phyloP scores from a whole-genome alignment of 2,888 invertebrate genomes.

The Philereme vetulata region DNA sequence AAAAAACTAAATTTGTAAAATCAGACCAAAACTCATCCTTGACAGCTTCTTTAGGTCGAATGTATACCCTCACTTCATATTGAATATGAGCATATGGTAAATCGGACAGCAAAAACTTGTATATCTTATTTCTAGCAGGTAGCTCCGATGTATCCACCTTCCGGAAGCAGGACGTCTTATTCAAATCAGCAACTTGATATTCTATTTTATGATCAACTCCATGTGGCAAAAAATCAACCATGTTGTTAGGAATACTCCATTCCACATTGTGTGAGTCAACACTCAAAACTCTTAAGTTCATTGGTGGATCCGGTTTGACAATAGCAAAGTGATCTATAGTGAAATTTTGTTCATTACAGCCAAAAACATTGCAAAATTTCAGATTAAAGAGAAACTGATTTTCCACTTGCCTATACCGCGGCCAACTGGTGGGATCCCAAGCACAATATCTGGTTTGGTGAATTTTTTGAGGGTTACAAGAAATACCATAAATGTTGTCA shows the following conservation, averaged over 20 bases:
- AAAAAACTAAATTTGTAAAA: slow-evolving; percentile 83
- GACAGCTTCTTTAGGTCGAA: slow-evolving; percentile 82
- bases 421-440: slow-evolving; percentile 61
- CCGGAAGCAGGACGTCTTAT: slow-evolving; percentile 66
- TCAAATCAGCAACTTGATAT: slow-evolving; percentile 77
- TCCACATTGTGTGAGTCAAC: slow-evolving; percentile 67
- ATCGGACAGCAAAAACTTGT: slow-evolving; percentile 74
- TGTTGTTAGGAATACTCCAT: slow-evolving; percentile 68
- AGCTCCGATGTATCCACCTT: slow-evolving; percentile 65
- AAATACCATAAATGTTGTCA: slow-evolving; percentile 49
- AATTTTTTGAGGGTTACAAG: slow-evolving; percentile 47
- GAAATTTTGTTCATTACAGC: slow-evolving; percentile 75
- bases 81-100: slow-evolving; percentile 86
- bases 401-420: slow-evolving; percentile 73
- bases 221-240: slow-evolving; percentile 61
- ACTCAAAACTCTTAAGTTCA: slow-evolving; percentile 52
- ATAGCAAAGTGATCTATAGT: slow-evolving; percentile 84
- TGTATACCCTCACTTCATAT: slow-evolving; percentile 89
- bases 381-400: slow-evolving; percentile 83
- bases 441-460: slow-evolving; percentile 52
- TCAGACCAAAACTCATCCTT: slow-evolving; percentile 88
- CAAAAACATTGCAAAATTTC: slow-evolving; percentile 85
- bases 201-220: slow-evolving; percentile 72
- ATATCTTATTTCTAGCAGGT: slow-evolving; percentile 63
- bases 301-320: slow-evolving; percentile 68